These are phyloP conservation scores for Bradynema listronoti DNA, from an alignment of 1,140 invertebrate genomes.

Conservation along the genomic window DNA sequence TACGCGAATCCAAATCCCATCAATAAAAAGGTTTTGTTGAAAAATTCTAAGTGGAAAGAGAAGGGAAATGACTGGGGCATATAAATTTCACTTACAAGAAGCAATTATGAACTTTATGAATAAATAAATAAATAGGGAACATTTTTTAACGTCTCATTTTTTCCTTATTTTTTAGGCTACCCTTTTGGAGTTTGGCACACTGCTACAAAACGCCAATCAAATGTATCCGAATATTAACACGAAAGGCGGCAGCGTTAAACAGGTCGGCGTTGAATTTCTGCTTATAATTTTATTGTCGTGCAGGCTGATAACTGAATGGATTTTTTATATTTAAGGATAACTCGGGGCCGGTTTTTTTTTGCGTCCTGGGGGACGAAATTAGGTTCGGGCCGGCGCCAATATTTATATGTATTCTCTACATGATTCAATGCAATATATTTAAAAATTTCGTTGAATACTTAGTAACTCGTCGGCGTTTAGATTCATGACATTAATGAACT, in stretches of 20 bases:
- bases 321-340: neutral
- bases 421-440: conserved; percentile 1
- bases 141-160: too few relatives aligned
- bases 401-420: too few relatives aligned
- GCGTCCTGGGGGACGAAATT: neutral
- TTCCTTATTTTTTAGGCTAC: too few relatives aligned
- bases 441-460: neutral
- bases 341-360: neutral
- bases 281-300: too few relatives aligned
- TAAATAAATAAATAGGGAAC: too few relatives aligned
- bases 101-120: too few relatives aligned
- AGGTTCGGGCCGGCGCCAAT: too few relatives aligned
- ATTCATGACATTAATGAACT: conserved; percentile 41
- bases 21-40: conserved; percentile 64
- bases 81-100: too few relatives aligned
- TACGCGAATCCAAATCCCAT: conserved; percentile 60
- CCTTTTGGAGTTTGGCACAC: conserved; percentile 73
- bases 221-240: conserved; percentile 83
- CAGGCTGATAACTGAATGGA: too few relatives aligned
- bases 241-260: conserved; percentile 73
- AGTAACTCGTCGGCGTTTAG: conserved; percentile 21
- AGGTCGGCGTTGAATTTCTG: too few relatives aligned
- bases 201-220: conserved; percentile 77
- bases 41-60: neutral
- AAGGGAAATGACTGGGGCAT: too few relatives aligned